Evolutionary conservation across 2,113 vertebrate genomes (phyloP).

Genomic region (Blennius ocellaris): DNA sequence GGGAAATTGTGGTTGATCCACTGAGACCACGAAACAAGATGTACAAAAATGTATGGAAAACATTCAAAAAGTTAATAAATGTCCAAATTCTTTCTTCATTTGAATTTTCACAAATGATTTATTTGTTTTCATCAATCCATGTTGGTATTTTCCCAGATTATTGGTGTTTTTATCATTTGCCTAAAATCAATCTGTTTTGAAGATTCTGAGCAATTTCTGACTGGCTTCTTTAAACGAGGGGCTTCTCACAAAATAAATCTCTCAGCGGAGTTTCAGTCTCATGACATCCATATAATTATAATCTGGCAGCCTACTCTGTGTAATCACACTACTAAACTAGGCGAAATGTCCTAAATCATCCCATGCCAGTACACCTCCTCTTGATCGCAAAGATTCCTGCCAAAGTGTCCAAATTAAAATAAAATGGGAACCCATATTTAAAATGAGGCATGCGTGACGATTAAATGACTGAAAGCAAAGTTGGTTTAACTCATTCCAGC

Average conservation of each 20-base stretch:
- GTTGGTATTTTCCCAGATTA: background rate
- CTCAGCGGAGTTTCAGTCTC: conserved; percentile 47
- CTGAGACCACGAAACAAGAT: background rate
- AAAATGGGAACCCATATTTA: no score
- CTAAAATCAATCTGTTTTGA: conserved; percentile 25
- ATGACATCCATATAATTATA: conserved; percentile 56
- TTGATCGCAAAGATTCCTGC: conserved; percentile 34
- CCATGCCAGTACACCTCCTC: conserved; percentile 34
- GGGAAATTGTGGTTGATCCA: background rate
- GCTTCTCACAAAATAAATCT: conserved; percentile 28
- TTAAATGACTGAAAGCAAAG: no score
- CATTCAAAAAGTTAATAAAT: background rate
- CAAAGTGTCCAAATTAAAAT: background rate
- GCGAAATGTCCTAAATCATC: conserved; percentile 55
- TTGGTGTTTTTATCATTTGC: conserved; percentile 11
- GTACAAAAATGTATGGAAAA: background rate
- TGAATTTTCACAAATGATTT: background rate
- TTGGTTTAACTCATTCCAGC: no score
- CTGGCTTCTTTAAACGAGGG: conserved; percentile 36
- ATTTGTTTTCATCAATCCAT: background rate
- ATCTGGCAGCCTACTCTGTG: conserved; percentile 52
- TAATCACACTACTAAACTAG: conserved; percentile 56
- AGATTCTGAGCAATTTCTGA: conserved; percentile 29
- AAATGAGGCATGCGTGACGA: no score
- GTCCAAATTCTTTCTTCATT: background rate